Conservation (phyloP, 2,888 invertebrate genomes). For the Deroplatys truncata region DNA sequence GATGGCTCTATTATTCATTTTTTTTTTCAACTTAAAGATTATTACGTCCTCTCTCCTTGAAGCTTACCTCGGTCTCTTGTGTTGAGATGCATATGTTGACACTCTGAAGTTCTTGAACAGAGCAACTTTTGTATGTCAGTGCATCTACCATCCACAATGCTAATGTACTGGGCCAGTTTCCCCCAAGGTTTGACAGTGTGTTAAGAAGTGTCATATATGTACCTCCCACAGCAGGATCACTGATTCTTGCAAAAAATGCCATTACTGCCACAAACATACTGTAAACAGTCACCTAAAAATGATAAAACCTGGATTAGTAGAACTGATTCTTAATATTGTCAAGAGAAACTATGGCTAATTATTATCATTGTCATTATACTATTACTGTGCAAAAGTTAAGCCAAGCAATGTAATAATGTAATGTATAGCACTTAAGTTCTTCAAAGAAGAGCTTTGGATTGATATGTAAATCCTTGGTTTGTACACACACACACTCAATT, state of each 20-base stretch:
- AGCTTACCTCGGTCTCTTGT: conserved; percentile 60
- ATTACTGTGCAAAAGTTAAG: too few relatives aligned
- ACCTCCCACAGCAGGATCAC: conserved; percentile 94
- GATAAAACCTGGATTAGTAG: neutral
- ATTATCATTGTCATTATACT: too few relatives aligned
- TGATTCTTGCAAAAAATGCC: conserved; percentile 96
- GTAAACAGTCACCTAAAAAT: conserved; percentile 75
- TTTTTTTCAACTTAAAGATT: neutral
- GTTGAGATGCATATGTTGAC: conserved; percentile 59
- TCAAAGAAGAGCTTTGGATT: too few relatives aligned
- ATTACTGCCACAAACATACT: conserved; percentile 97
- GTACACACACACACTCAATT: too few relatives aligned
- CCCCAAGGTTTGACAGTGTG: conserved; percentile 94
- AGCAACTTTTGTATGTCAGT: conserved; percentile 75
- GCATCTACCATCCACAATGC: conserved; percentile 89
- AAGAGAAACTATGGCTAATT: too few relatives aligned
- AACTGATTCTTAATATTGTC: neutral
- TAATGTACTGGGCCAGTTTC: conserved; percentile 93
- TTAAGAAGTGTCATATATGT: conserved; percentile 99
- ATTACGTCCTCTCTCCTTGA: neutral
- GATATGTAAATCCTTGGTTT: too few relatives aligned
- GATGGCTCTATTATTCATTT: neutral
- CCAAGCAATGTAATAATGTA: too few relatives aligned
- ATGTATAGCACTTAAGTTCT: too few relatives aligned
- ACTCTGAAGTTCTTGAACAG: conserved; percentile 21